A percentile compares a stretch with the other conserved stretches of the same genome.
Conservation (phyloP, 1,140 invertebrate genomes). For the Calycopis cecrops region DNA sequence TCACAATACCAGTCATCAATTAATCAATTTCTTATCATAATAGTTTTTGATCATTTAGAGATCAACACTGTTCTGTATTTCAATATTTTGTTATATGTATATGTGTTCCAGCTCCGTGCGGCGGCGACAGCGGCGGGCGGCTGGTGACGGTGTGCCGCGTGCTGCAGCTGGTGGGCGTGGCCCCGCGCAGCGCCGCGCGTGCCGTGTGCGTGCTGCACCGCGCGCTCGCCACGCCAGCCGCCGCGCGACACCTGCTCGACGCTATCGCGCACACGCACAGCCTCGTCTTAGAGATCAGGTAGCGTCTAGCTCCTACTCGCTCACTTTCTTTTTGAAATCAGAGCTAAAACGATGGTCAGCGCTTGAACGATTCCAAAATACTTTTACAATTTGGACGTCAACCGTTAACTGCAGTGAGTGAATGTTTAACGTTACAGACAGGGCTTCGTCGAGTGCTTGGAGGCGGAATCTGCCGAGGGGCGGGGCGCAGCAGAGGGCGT, state of each 20-base stretch:
- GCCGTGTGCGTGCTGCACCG: conserved; percentile 43
- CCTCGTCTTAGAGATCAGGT: conserved; percentile 37
- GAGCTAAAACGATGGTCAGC: too few relatives aligned
- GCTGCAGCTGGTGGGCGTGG: conserved; percentile 27
- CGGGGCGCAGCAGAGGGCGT: conserved; percentile 80
- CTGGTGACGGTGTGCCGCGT: conserved; percentile 49
- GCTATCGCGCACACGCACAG: conserved; percentile 29
- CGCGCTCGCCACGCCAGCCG: conserved; percentile 34
- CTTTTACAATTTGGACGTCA: too few relatives aligned
- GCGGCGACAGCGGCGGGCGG: conserved; percentile 35
- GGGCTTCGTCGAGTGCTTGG: conserved; percentile 91
- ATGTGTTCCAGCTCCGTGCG: conserved; percentile 33
- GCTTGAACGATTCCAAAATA: too few relatives aligned
- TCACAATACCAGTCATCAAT: too few relatives aligned
- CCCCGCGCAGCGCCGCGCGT: conserved; percentile 34
- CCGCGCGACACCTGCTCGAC: conserved; percentile 33
- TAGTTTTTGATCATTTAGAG: too few relatives aligned
- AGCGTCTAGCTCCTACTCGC: neutral
- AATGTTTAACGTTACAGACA: conserved; percentile 70
- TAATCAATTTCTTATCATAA: too few relatives aligned
- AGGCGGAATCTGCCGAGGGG: conserved; percentile 45
- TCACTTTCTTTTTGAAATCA: too few relatives aligned
- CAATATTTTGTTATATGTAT: neutral
- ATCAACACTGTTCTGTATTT: too few relatives aligned
- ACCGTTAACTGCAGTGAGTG: too few relatives aligned